These are phyloP conservation scores for Hydractinia echinata DNA, from an alignment of 30 jellyfish, hydroid and myxozoan species.

Conservation along the genomic window DNA sequence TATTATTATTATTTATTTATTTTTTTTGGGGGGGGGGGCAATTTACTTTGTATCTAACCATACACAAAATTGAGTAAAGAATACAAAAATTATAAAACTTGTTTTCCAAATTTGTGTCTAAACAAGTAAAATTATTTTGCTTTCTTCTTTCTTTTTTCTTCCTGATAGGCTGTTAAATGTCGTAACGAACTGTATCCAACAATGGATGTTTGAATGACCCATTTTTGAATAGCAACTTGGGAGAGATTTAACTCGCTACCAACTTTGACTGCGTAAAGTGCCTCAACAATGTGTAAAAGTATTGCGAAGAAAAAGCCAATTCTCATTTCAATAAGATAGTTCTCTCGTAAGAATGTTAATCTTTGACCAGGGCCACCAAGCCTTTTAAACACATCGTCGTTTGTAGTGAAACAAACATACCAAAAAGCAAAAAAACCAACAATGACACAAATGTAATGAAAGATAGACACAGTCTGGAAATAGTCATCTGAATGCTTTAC, in stretches of 20 bases:
- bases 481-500: slow-evolving; percentile 29
- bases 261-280: slow-evolving; percentile 13
- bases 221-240: slow-evolving; percentile 43
- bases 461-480: slow-evolving; percentile 43
- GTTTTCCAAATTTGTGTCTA: background rate
- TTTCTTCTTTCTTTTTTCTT: slow-evolving; percentile 23
- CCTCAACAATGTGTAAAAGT: slow-evolving; percentile 29
- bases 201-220: slow-evolving; percentile 62
- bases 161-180: slow-evolving; percentile 47
- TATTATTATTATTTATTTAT: too few species aligned
- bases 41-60: background rate
- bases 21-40: too few species aligned
- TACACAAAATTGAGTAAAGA: background rate
- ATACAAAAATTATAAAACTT: background rate
- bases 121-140: background rate
- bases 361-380: slow-evolving; percentile 75
- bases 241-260: slow-evolving; percentile 38
- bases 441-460: slow-evolving; percentile 25
- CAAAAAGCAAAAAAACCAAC: slow-evolving; percentile 37
- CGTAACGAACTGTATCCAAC: slow-evolving; percentile 65
- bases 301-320: slow-evolving; percentile 33
- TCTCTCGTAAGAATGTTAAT: slow-evolving; percentile 41
- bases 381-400: slow-evolving; percentile 8
- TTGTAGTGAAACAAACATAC: slow-evolving; percentile 49
- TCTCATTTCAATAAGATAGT: slow-evolving; percentile 33